Conservation (phyloP, 2,113 vertebrate species). For the Anhinga rufa region DNA sequence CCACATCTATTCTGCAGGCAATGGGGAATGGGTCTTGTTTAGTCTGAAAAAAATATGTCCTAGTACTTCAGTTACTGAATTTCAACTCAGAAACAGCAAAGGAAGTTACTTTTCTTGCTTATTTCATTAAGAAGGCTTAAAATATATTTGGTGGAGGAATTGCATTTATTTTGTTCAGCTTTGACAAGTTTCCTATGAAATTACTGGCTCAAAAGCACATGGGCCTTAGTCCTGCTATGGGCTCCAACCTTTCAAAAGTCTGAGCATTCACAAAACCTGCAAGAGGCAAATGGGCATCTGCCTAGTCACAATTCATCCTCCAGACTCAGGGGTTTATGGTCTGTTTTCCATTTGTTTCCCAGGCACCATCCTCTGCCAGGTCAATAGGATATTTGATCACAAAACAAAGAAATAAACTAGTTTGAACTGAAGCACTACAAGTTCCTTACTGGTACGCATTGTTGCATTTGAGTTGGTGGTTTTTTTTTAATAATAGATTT, state of each 20-base stretch:
- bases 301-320: neutral
- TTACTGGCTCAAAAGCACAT: neutral
- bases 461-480: neutral
- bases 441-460: neutral
- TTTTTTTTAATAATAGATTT: neutral
- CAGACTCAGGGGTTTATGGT: neutral
- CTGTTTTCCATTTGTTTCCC: neutral
- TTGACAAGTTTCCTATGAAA: neutral
- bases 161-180: neutral
- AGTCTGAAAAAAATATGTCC: neutral
- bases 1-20: neutral
- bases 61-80: neutral
- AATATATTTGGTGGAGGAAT: neutral
- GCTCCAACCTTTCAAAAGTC: neutral
- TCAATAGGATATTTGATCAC: neutral
- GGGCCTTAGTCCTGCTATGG: neutral
- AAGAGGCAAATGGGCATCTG: neutral
- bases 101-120: neutral
- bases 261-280: neutral
- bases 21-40: neutral
- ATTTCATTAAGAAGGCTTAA: neutral
- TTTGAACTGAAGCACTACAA: neutral
- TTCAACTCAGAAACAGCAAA: neutral
- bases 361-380: neutral
- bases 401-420: neutral